phyloP scores from a whole-genome alignment of 2,797 vertebrate species.

The Danio choprae region DNA sequence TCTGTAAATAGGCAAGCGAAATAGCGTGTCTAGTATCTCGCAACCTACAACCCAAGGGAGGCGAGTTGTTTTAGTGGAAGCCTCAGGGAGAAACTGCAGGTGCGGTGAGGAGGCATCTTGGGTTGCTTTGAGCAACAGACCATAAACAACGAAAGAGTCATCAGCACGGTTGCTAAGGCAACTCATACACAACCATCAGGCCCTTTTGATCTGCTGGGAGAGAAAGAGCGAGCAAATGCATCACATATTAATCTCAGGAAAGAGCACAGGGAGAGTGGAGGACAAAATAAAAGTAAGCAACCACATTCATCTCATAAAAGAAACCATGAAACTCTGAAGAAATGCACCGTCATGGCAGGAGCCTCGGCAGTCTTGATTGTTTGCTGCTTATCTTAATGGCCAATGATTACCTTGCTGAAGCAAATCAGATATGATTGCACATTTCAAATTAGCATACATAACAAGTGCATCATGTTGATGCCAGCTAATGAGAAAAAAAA shows the following conservation, averaged over 20 bases:
- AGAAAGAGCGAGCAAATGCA: conserved; percentile 9
- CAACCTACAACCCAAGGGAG: neutral
- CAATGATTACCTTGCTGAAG: conserved; percentile 31
- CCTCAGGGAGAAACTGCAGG: conserved; percentile 37
- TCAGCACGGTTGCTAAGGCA: conserved; percentile 45
- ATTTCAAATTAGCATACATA: conserved; percentile 38
- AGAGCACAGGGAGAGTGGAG: neutral
- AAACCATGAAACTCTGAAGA: neutral
- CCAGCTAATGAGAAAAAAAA: conserved; percentile 5
- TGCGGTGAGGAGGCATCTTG: conserved; percentile 38
- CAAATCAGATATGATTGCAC: conserved; percentile 37
- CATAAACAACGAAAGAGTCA: conserved; percentile 49
- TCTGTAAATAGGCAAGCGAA: neutral
- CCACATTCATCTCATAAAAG: neutral
- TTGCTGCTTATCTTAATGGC: conserved; percentile 21
- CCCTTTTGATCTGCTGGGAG: conserved; percentile 49
- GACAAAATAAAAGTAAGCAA: conserved; percentile 16
- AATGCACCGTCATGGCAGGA: neutral
- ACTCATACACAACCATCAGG: conserved; percentile 53
- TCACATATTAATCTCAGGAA: conserved; percentile 25
- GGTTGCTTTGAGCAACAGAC: conserved; percentile 39
- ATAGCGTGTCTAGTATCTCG: neutral
- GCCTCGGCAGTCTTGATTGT: conserved; percentile 12
- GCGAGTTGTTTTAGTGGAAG: conserved; percentile 7
- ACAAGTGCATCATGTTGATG: conserved; percentile 35